phyloP scores from a whole-genome alignment of 1,140 invertebrate genomes.

The Oreohelix idahoensis region DNA sequence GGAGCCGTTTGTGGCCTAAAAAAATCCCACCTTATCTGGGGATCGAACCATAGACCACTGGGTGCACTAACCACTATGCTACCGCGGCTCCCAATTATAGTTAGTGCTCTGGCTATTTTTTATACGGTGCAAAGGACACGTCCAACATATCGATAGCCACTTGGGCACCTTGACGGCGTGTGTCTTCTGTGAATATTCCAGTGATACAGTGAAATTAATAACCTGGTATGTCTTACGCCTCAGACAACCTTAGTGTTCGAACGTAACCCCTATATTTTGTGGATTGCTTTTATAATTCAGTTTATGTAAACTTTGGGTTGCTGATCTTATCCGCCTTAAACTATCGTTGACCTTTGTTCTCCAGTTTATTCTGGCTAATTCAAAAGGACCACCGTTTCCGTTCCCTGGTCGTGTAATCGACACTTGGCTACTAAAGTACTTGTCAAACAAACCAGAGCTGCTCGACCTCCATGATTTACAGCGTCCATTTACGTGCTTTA shows the following conservation, averaged over 20 bases:
- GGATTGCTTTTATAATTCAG: background rate
- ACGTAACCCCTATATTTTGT: background rate
- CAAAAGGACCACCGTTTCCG: background rate
- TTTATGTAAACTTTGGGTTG: background rate
- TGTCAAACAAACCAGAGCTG: background rate
- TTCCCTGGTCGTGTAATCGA: background rate
- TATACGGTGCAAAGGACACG: no score
- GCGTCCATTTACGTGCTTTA: background rate
- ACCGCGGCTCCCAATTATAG: no score
- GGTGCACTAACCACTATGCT: no score
- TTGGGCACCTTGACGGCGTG: no score
- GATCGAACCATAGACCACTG: no score
- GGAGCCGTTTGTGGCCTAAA: no score
- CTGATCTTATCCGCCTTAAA: background rate
- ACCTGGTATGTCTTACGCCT: background rate
- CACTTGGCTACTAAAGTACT: conserved; percentile 14
- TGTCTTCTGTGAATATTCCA: no score
- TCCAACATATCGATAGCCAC: no score
- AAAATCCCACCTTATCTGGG: no score
- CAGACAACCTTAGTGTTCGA: background rate
- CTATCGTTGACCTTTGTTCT: background rate
- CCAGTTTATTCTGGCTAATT: background rate
- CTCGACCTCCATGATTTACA: background rate
- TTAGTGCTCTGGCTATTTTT: no score
- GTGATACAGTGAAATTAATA: no score